Evolutionary conservation across 35 echinoderm and acorn worm species (phyloP).

Genomic region (Apostichopus japonicus): DNA sequence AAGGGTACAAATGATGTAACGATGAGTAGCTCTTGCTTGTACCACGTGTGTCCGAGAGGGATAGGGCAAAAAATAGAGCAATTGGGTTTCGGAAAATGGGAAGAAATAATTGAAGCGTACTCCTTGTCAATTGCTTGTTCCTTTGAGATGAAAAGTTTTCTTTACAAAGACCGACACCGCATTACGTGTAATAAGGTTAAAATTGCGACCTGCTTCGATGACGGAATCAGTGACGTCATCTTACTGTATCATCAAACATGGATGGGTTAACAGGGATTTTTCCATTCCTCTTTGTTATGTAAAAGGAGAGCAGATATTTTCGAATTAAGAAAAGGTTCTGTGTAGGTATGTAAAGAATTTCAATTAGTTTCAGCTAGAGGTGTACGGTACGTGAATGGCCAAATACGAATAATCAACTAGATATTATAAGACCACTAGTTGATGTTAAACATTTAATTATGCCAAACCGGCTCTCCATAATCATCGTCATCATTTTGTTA

Average conservation of each 20-base stretch:
- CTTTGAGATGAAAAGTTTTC: constrained; percentile 11
- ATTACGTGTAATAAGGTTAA: constrained; percentile 11
- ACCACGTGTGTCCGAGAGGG: neutral
- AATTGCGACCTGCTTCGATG: neutral
- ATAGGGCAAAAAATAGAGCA: constrained; percentile 13
- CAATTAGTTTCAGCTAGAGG: too few relatives aligned
- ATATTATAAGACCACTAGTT: too few relatives aligned
- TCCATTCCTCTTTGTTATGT: too few relatives aligned
- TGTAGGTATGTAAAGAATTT: too few relatives aligned
- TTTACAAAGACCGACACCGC: constrained; percentile 17
- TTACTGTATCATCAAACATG: neutral
- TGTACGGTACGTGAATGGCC: too few relatives aligned
- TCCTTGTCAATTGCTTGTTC: constrained; percentile 9
- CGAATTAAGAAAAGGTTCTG: too few relatives aligned
- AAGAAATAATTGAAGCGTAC: constrained; percentile 16
- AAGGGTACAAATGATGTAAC: neutral
- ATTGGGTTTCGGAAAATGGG: neutral
- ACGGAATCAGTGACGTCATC: neutral
- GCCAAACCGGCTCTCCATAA: too few relatives aligned
- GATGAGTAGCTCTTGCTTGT: constrained; percentile 15
- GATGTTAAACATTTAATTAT: too few relatives aligned
- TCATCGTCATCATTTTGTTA: too few relatives aligned
- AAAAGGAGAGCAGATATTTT: too few relatives aligned
- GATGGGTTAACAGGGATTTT: too few relatives aligned
- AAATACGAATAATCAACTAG: too few relatives aligned